Percentiles rank a stretch among this genome's conserved stretches.
Conservation (phyloP, 2,797 vertebrate genomes). For the Micropoecilia bifurca region DNA sequence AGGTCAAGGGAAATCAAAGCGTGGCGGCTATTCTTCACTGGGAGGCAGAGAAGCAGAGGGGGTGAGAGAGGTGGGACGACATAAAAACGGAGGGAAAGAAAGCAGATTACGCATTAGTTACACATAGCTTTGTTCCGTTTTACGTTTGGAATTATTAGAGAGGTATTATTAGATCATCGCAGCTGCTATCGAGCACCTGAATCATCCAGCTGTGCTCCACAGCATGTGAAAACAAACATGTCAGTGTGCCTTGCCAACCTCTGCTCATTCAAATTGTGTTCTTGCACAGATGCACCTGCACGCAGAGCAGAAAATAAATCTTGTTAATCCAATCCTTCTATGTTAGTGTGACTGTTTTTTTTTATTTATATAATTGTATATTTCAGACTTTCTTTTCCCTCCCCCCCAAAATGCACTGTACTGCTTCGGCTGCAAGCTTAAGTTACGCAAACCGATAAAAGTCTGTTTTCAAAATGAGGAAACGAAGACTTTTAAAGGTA, state of each 20-base stretch:
- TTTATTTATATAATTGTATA: slow-evolving; percentile 23
- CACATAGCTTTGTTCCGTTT: slow-evolving; percentile 71
- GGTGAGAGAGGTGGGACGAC: slow-evolving; percentile 41
- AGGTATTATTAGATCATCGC: slow-evolving; percentile 70
- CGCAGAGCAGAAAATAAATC: slow-evolving; percentile 19
- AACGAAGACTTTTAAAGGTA: not conserved
- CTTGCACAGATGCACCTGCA: slow-evolving; percentile 14
- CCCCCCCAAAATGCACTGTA: not conserved
- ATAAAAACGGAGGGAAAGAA: slow-evolving; percentile 43
- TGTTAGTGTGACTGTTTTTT: slow-evolving; percentile 13
- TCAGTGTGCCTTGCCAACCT: slow-evolving; percentile 32
- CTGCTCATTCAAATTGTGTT: slow-evolving; percentile 22
- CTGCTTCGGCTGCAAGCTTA: not conserved
- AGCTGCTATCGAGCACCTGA: slow-evolving; percentile 50
- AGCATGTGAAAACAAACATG: slow-evolving; percentile 39
- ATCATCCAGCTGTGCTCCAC: slow-evolving; percentile 48
- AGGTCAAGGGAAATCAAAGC: slow-evolving; percentile 79
- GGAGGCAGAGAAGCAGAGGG: slow-evolving; percentile 57
- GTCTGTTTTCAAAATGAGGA: not conserved
- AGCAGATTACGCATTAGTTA: slow-evolving; percentile 75
- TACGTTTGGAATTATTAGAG: slow-evolving; percentile 72
- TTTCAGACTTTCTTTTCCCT: not conserved
- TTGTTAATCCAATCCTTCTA: slow-evolving; percentile 37
- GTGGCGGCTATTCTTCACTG: slow-evolving; percentile 60
- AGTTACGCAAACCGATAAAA: not conserved